phyloP scores from a whole-genome alignment of 37 sponge, comb jelly and placozoan genomes.

The Amphimedon queenslandica region DNA sequence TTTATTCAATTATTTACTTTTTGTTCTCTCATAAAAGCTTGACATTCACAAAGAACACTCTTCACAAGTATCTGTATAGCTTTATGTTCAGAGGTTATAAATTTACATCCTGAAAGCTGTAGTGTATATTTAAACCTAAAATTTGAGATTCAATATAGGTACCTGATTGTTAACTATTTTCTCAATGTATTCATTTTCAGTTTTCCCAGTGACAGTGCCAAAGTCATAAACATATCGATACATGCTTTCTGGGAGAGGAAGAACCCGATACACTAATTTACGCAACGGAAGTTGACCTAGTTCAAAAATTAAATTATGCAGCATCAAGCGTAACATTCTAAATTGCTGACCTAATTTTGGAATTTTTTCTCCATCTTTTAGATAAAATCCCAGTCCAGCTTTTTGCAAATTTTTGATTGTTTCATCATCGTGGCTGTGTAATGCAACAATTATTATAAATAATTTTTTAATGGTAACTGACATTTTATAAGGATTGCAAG shows the following conservation, averaged over 20 bases:
- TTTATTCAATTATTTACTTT: too few relatives aligned
- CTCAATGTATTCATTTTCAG: slow-evolving; percentile 36
- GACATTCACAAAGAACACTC: slow-evolving; percentile 65
- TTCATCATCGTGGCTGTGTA: slow-evolving; percentile 57
- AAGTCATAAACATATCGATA: slow-evolving; percentile 79
- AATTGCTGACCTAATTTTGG: slow-evolving; percentile 51
- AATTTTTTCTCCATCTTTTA: slow-evolving; percentile 16
- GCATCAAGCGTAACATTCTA: neutral
- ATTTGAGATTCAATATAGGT: too few relatives aligned
- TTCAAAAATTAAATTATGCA: neutral
- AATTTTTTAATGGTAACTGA: too few relatives aligned
- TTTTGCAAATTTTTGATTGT: slow-evolving; percentile 79
- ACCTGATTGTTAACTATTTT: too few relatives aligned
- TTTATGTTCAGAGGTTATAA: too few relatives aligned
- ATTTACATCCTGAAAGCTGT: too few relatives aligned
- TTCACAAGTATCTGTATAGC: too few relatives aligned
- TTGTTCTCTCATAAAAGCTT: slow-evolving; percentile 68
- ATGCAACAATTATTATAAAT: too few relatives aligned
- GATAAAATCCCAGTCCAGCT: slow-evolving; percentile 87
- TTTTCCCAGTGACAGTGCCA: slow-evolving; percentile 46
- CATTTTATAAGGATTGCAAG: slow-evolving; percentile 96
- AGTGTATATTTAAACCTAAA: too few relatives aligned
- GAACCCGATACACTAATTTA: slow-evolving; percentile 79
- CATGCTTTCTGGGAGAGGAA: slow-evolving; percentile 68
- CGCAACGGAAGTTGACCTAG: slow-evolving; percentile 66